Conservation (phyloP, 1,140 invertebrate species). For the Trichonephila clavata region DNA sequence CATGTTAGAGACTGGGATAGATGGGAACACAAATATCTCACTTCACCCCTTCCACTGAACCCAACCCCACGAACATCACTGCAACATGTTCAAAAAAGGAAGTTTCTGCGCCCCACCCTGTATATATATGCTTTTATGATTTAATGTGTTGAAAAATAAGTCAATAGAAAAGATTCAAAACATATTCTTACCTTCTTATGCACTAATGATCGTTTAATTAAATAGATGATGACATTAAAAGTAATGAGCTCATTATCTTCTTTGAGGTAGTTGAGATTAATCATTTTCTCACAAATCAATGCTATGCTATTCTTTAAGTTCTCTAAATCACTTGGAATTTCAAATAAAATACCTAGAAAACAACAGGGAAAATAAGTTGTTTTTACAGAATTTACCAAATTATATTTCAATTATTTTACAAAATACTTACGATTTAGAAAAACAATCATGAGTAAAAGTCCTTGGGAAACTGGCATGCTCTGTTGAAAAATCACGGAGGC, state of each 20-base stretch:
- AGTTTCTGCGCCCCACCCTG: too few species aligned
- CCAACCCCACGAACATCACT: too few species aligned
- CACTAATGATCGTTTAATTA: not conserved
- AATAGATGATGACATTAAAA: not conserved
- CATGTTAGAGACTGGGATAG: too few species aligned
- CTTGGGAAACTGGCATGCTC: not conserved
- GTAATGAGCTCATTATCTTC: not conserved
- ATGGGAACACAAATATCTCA: too few species aligned
- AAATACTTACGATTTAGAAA: slow-evolving; percentile 38
- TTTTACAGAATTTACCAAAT: not conserved
- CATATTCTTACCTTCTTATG: not conserved
- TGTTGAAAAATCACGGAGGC: not conserved
- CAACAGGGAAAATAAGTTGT: not conserved
- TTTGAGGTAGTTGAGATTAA: not conserved
- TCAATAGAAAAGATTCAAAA: too few species aligned
- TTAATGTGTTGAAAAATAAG: too few species aligned
- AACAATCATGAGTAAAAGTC: slow-evolving; percentile 9
- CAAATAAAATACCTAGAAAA: not conserved
- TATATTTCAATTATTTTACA: not conserved
- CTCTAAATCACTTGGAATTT: not conserved
- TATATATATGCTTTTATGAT: too few species aligned
- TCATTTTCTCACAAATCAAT: slow-evolving; percentile 13
- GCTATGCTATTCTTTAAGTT: slow-evolving; percentile 18
- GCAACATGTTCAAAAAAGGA: too few species aligned
- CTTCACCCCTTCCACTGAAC: too few species aligned